A percentile compares a stretch with the other conserved stretches of the same genome.
Evolutionary conservation across 2,888 invertebrate genomes (phyloP).

Genomic region (Unio pictorum): DNA sequence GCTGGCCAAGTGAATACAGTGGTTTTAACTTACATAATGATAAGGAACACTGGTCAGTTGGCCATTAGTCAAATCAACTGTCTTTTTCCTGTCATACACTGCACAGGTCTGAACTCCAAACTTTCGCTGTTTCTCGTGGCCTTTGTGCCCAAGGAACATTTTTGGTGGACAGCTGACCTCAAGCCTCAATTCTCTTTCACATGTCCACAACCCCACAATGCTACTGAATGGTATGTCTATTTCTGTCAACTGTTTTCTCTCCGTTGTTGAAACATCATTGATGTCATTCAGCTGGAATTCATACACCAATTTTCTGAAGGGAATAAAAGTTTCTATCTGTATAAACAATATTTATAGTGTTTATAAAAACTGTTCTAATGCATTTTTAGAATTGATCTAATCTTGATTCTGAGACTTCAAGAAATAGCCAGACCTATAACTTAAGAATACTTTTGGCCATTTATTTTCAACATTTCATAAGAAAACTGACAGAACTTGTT

Average conservation of each 20-base stretch:
- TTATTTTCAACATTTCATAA: too few species aligned
- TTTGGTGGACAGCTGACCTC: constrained; percentile 24
- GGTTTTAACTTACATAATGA: constrained; percentile 21
- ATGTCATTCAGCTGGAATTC: constrained; percentile 26
- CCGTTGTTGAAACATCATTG: constrained; percentile 1
- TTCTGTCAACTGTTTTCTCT: constrained; percentile 13
- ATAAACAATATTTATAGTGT: too few species aligned
- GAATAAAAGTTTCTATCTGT: background rate
- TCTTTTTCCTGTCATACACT: constrained; percentile 12
- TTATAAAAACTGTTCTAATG: too few species aligned
- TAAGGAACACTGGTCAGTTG: constrained; percentile 17
- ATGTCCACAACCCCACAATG: constrained; percentile 22
- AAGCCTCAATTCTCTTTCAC: constrained; percentile 25
- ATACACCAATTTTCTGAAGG: constrained; percentile 22
- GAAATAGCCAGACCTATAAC: too few species aligned
- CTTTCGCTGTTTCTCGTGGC: constrained; percentile 2
- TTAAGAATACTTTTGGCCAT: too few species aligned
- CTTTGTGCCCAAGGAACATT: constrained; percentile 18
- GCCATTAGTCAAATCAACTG: constrained; percentile 24
- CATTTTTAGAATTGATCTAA: too few species aligned
- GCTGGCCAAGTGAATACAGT: background rate
- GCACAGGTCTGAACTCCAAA: constrained; percentile 6
- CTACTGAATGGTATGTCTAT: constrained; percentile 20
- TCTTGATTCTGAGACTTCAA: too few species aligned
- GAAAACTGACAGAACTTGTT: too few species aligned